Evolutionary conservation across 2,113 vertebrate species (phyloP), one percentile per base, ranked within the genome.

Genomic region (Amphiprion percula): DNA sequence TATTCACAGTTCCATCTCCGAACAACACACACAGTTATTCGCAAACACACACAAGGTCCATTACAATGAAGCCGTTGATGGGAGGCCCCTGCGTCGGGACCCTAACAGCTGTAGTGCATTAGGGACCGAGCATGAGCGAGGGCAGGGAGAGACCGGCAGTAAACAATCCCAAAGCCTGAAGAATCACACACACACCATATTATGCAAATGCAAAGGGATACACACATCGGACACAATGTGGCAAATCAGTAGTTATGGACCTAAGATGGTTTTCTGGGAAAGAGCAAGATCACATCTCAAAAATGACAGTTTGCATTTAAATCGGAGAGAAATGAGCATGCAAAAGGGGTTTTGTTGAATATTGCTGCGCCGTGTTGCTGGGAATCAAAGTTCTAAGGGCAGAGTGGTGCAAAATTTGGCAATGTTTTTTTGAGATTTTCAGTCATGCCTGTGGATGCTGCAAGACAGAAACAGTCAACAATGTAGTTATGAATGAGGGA

Each of bases 41-140:
- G 46, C 74, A 85, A 74, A 70, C 69, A 74, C 58, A 75, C 59
- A 80, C 49, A 85, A 3, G 50, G 75, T 71, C 76, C 75, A 74
- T 80, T 78, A 92, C 92, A 95, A 93, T 90, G 88, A 89, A 84
- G 68, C 86, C 70, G 87, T 94, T 95, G 92, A 93, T 87, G 86
- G 81, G 88, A 90, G 90, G 87, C 88, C 83, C 84, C 74, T 72
- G 86, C 88, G 91, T 93, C 81, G 80, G 88, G 88, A 92, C 90
- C 90, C 87, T 81, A 91, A 95, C 96, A 96, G 95, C 96, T 97
- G 96, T 94, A 93, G 89, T 95, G 94, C 94, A 96, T 96, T 96
- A 97, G 95, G 94, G 94, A 92, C 91, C 93, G 93, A 92, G 87
- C 93, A 92, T 91, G 93, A 89, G 75, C 92, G 93, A 84, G 79